Base-by-base conservation (phyloP, 2,888 invertebrate species). In the Erpobdella octoculata region DNA sequence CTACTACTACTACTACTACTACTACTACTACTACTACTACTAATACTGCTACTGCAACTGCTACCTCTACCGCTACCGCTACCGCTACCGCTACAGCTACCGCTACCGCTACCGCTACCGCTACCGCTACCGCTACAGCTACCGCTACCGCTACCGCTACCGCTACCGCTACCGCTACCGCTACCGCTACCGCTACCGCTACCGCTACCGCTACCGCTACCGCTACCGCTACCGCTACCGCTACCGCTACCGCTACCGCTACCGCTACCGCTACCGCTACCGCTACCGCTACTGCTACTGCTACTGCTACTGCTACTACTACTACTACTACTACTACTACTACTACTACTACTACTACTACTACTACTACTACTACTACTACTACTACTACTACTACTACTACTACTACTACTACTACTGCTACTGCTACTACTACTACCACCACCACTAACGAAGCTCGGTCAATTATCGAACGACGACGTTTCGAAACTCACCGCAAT, bases 281-380 rank as follows among this genome's bases (percentile, higher is more conserved):
- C 28, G 28, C n/a, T 58, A 58, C 59, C 28, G 28, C n/a, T 58
- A 58, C n/a, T 58, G 28, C n/a, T 58, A 58, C 59, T 58, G 28
- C 59, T 58, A 58, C 59, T 58, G 28, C 59, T 64, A 64, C 31
- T 64, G 35, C 64, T 64, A 64, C 64, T 64, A 64, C 64, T 64
- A 64, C 64, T 64, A 64, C 64, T 64, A 64, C 64, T 64, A 64
- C 64, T 64, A 64, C 64, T 64, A 64, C 12, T 64, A 64, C 12
- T 64, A 64, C 12, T 64, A 64, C 12, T 64, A 64, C 12, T 64
- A 64, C 12, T 64, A 64, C 12, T 64, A 64, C 33, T 64, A 15
- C 12, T 64, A 64, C 33, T 64, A 64, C 33, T 64, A 64, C 33
- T 33, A 64, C 33, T 64, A 28, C 38, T 67, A 41, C 18, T 67